These are phyloP conservation scores for Tiphia femorata DNA, from an alignment of 2,888 invertebrate genomes.

Conservation along the genomic window DNA sequence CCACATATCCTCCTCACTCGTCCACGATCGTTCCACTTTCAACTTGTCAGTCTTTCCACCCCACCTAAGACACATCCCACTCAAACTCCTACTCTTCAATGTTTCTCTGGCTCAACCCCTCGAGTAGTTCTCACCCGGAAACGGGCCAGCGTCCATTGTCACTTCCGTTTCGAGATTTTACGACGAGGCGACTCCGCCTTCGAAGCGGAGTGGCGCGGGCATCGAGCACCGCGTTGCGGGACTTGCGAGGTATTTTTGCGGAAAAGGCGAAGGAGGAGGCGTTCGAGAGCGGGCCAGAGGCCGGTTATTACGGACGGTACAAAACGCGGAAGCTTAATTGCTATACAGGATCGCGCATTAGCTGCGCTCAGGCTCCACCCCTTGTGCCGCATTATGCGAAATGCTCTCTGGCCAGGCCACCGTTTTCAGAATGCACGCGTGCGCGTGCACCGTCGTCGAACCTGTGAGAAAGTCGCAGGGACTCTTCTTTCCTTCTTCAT, in stretches of 20 bases:
- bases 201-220: too few species aligned
- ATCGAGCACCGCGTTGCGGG: background rate
- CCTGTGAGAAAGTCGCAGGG: conserved; percentile 15
- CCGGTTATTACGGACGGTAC: conserved; percentile 14
- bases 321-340: conserved; percentile 24
- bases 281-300: conserved; percentile 3
- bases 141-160: background rate
- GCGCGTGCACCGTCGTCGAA: conserved; percentile 1
- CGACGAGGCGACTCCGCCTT: too few species aligned
- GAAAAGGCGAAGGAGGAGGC: background rate
- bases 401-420: conserved; percentile 8
- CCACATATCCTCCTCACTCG: too few species aligned
- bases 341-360: conserved; percentile 21
- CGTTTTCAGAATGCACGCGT: conserved; percentile 1
- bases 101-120: too few species aligned
- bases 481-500: background rate
- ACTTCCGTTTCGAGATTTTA: conserved; percentile 6
- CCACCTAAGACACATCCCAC: too few species aligned
- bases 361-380: conserved; percentile 8
- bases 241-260: background rate
- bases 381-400: conserved; percentile 12
- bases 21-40: too few species aligned
- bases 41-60: too few species aligned
- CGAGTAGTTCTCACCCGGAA: background rate
- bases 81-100: too few species aligned